phyloP scores from a whole-genome alignment of 1,140 invertebrate genomes.

The Varroa destructor region DNA sequence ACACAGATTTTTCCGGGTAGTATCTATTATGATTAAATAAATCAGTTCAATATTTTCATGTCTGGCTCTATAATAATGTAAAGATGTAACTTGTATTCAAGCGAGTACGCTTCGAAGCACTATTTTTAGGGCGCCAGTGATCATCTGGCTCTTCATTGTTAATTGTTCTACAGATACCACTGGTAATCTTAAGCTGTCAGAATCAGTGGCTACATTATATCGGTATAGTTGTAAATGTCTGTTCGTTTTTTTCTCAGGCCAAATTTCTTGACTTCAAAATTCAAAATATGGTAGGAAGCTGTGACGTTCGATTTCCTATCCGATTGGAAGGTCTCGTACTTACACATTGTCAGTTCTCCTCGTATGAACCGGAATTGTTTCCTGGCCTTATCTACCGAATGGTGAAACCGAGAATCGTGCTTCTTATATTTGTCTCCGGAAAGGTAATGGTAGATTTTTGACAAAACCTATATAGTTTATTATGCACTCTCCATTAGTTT shows the following conservation, averaged over 20 bases:
- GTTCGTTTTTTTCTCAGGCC: conserved; percentile 52
- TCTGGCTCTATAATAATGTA: conserved; percentile 30
- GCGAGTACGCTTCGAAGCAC: too few species aligned
- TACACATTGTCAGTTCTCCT: conserved; percentile 94
- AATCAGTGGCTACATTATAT: background rate
- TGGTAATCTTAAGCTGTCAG: background rate
- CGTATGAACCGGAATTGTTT: conserved; percentile 62
- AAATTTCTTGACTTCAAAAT: conserved; percentile 99
- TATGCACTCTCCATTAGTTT: background rate
- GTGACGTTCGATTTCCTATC: conserved; percentile 98
- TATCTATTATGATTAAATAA: background rate
- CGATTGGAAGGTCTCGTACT: conserved; percentile 88
- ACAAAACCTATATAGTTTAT: conserved; percentile 48
- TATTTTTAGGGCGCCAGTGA: too few species aligned
- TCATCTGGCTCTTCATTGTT: too few species aligned
- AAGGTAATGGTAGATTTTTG: conserved; percentile 53
- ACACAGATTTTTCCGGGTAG: background rate
- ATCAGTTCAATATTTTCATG: background rate
- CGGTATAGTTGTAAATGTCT: conserved; percentile 1
- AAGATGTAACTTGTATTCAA: too few species aligned
- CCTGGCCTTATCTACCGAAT: conserved; percentile 98
- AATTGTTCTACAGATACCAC: too few species aligned
- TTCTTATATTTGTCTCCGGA: conserved; percentile 97
- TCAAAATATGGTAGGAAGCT: conserved; percentile 99
- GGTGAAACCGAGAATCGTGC: conserved; percentile 96